A percentile compares a stretch with the other conserved stretches of the same genome.
These are phyloP conservation scores for Hirudo medicinalis DNA, from an alignment of 1,140 invertebrate genomes.

Conservation along the genomic window DNA sequence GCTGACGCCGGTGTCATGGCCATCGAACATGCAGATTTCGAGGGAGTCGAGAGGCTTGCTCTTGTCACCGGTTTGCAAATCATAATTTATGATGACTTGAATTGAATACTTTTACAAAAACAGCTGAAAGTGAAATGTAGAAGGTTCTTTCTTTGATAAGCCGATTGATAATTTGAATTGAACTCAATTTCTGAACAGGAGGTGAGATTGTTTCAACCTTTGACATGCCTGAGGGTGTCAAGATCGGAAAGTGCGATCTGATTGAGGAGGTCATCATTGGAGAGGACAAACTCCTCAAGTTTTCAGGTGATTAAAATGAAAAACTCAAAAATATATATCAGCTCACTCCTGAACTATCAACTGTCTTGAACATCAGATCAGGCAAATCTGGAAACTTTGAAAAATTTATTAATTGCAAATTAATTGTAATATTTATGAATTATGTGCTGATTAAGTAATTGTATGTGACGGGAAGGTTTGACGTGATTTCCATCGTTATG, in stretches of 20 bases:
- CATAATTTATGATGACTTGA: background rate
- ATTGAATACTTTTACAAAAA: background rate
- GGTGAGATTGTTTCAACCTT: conserved; percentile 98
- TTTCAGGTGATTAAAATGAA: conserved; percentile 52
- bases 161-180: background rate
- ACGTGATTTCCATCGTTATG: background rate
- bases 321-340: no score
- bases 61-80: conserved; percentile 65
- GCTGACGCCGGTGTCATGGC: conserved; percentile 97
- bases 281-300: conserved; percentile 86
- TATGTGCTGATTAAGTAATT: no score
- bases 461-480: no score
- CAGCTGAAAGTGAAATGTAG: background rate
- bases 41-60: conserved; percentile 91
- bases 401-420: no score
- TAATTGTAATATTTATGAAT: no score
- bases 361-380: no score
- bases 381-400: no score
- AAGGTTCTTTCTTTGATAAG: background rate
- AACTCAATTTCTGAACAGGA: conserved; percentile 38
- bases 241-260: conserved; percentile 80
- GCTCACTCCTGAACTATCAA: no score
- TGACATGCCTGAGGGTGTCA: conserved; percentile 77
- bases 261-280: conserved; percentile 98
- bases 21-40: conserved; percentile 99